Evolutionary conservation across 1,140 invertebrate species (phyloP).

Genomic region (Zaprionus ghesquierei): DNA sequence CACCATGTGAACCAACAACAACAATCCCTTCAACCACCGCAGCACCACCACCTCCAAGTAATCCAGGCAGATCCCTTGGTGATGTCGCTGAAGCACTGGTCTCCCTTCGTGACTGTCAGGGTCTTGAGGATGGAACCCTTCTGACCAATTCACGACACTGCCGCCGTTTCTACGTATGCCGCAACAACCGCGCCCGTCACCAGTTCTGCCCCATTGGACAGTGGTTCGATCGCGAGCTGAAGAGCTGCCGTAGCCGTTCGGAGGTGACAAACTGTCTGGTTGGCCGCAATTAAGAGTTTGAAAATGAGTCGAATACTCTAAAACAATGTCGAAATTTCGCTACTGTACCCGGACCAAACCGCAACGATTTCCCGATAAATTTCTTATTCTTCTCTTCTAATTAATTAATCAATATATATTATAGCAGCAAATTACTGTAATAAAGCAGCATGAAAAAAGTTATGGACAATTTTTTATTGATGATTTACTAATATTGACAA

Average conservation of each 20-base stretch:
- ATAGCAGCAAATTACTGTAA: slow-evolving; percentile 30
- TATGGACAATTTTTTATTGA: neutral
- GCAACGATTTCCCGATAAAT: neutral
- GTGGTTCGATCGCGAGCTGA: slow-evolving; percentile 53
- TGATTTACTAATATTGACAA: neutral
- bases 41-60: neutral
- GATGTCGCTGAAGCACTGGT: slow-evolving; percentile 2
- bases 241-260: slow-evolving; percentile 21
- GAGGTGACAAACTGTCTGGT: slow-evolving; percentile 31
- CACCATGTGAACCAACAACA: neutral
- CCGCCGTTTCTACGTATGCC: slow-evolving; percentile 51
- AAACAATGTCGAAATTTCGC: neutral
- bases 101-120: slow-evolving; percentile 35
- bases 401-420: neutral
- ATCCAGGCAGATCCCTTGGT: neutral
- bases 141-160: slow-evolving; percentile 44
- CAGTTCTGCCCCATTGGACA: slow-evolving; percentile 38
- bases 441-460: slow-evolving; percentile 36
- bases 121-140: slow-evolving; percentile 33
- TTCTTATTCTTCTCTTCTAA: neutral
- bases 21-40: neutral
- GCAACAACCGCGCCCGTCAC: slow-evolving; percentile 37
- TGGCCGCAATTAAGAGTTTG: slow-evolving; percentile 15
- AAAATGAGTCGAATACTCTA: neutral
- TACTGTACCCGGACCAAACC: slow-evolving; percentile 10